These are phyloP conservation scores for Pteruthius melanotis DNA, from an alignment of 2,113 vertebrate genomes.

Conservation along the genomic window DNA sequence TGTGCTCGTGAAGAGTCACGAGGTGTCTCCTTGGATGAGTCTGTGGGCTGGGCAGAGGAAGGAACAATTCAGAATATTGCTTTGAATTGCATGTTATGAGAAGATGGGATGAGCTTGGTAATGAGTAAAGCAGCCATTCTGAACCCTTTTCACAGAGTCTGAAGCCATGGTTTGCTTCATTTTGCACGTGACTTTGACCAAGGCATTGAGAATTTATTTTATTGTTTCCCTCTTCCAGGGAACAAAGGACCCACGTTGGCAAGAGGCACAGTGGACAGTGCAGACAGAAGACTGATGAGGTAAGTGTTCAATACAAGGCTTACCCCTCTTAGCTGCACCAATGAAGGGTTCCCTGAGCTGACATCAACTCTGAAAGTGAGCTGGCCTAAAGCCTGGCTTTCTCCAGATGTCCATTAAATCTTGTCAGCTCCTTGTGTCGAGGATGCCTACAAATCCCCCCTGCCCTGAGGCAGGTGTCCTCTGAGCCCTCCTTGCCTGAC, in stretches of 20 bases:
- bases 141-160: neutral
- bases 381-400: neutral
- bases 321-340: neutral
- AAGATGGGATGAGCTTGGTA: neutral
- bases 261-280: slow-evolving; percentile 13
- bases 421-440: neutral
- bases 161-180: neutral
- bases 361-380: neutral
- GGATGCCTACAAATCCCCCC: neutral
- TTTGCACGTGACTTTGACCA: neutral
- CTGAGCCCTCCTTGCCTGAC: neutral
- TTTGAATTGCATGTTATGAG: neutral
- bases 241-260: neutral
- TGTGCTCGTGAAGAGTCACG: neutral
- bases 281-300: neutral
- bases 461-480: neutral
- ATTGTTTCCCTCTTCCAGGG: slow-evolving; percentile 2
- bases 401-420: neutral
- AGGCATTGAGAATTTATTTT: neutral
- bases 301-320: neutral
- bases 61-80: neutral
- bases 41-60: neutral
- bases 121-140: neutral
- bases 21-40: neutral
- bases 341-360: neutral